Evolutionary conservation across 2,113 vertebrate species (phyloP), one percentile per base, ranked within the genome.

Genomic region (Dicaeum eximium): DNA sequence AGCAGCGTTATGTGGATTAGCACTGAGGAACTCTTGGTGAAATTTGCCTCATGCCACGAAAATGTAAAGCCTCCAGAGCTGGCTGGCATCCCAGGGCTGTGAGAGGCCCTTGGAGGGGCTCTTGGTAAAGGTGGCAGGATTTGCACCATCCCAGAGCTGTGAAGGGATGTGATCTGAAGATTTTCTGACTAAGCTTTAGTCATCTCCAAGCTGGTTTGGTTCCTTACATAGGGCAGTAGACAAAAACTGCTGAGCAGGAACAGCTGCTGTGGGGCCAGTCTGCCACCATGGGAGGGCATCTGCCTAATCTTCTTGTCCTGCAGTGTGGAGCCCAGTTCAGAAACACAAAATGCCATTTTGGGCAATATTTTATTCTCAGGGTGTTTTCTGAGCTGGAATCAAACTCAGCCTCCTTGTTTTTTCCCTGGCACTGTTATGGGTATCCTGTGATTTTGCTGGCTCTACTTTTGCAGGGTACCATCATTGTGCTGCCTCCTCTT

Each of bases 61-160:
- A 97, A 95, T 96, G 75, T 93, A 95, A 95, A 95, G 78, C 88
- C 37, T 95, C 42, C 35, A 22, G 62, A 95, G 53, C 82, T 97
- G 93, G 88, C 90, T 94, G 92, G 57, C 72, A 86, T 94, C 93
- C 93, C 92, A 80, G 71, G 82, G 72, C 85, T 93, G 51, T 2
- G 25, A 93, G 95, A 90, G 93, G 95, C 92, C 93, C 77, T 33
- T 78, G 86, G 80, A 96, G 88, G 90, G 92, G 90, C 37, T 1
- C 6, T 37, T 71, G 20, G 80, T 83, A 38, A 54, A 96, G 60
- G 82, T 90, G 88, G 86, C 74, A 75, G 54, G 73, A 74, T 85
- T 86, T 95, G 79, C n/a, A 57, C 50, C 0, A 2, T 79, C 58
- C 48, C 4, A 30, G 30, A 92, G 30, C 69, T 0, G 0, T 40